A percentile compares a stretch with the other conserved stretches of the same genome.
These are phyloP conservation scores for Gila orcuttii DNA, from an alignment of 2,113 vertebrate species.

Conservation along the genomic window DNA sequence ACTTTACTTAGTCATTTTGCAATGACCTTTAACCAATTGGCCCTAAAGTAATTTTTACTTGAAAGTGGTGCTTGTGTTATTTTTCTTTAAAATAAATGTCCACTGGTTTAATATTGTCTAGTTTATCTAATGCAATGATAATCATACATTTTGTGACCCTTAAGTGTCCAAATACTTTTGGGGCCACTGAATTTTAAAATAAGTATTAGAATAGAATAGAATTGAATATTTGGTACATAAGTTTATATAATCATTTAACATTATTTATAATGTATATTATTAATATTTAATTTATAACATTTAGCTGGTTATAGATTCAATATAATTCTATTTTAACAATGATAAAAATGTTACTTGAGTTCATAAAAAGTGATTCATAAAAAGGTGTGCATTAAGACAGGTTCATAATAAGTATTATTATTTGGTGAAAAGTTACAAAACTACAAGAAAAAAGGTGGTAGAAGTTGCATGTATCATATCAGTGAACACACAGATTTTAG, in stretches of 20 bases:
- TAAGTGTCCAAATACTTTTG: background rate
- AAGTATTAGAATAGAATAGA: background rate
- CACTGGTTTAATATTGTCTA: background rate
- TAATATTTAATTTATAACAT: background rate
- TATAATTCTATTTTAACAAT: background rate
- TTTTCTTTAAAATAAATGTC: background rate
- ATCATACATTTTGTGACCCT: background rate
- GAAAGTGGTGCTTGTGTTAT: background rate
- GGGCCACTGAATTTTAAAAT: background rate
- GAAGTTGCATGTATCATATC: background rate
- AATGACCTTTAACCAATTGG: background rate
- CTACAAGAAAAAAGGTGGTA: background rate
- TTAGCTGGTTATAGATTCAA: background rate
- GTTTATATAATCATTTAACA: background rate
- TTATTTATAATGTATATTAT: background rate
- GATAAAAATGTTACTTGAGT: background rate
- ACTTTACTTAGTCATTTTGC: background rate
- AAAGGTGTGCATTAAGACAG: background rate
- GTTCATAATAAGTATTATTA: background rate
- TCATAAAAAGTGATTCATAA: background rate
- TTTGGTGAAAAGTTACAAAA: slow-evolving; percentile 52
- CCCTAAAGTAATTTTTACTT: background rate
- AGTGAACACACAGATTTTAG: background rate
- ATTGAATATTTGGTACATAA: background rate
- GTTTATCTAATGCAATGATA: background rate